Conservation (phyloP, 2,888 invertebrate species). For the Micoletzkya japonica region DNA sequence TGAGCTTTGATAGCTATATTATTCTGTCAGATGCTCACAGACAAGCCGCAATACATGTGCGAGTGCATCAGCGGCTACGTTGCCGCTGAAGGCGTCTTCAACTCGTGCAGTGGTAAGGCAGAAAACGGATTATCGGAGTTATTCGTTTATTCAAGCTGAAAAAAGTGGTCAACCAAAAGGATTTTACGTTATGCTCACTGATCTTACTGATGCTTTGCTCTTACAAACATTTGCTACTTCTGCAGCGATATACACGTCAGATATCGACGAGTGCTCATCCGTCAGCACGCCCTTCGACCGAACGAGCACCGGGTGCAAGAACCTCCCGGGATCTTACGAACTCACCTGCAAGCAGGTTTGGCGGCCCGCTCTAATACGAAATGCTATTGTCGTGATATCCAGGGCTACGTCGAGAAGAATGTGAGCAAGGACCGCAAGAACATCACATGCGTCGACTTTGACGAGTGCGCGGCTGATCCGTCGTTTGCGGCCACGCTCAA, state of each 20-base stretch:
- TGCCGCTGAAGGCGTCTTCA: background rate
- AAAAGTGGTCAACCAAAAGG: no score
- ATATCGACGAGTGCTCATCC: constrained; percentile 23
- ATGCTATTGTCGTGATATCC: background rate
- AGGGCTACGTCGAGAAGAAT: constrained; percentile 1
- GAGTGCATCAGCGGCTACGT: constrained; percentile 21
- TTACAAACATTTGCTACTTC: background rate
- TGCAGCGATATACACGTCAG: background rate
- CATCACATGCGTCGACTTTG: constrained; percentile 19
- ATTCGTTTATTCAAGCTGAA: no score
- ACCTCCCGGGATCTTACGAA: constrained; percentile 13
- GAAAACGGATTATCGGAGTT: no score
- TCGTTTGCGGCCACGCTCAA: constrained; percentile 17
- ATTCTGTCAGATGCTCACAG: constrained; percentile 23
- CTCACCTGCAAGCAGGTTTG: constrained; percentile 18
- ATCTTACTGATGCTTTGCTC: no score
- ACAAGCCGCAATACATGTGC: constrained; percentile 21
- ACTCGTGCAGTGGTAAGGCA: background rate
- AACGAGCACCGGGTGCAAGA: constrained; percentile 4
- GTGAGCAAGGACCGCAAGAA: constrained; percentile 13
- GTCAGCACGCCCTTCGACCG: constrained; percentile 16
- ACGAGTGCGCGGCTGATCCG: constrained; percentile 24
- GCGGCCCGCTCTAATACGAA: background rate
- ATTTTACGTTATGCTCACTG: no score
- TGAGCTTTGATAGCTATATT: no score